Evolutionary conservation across 2,888 invertebrate species (phyloP).

Genomic region (Gymnosoma rotundatum): DNA sequence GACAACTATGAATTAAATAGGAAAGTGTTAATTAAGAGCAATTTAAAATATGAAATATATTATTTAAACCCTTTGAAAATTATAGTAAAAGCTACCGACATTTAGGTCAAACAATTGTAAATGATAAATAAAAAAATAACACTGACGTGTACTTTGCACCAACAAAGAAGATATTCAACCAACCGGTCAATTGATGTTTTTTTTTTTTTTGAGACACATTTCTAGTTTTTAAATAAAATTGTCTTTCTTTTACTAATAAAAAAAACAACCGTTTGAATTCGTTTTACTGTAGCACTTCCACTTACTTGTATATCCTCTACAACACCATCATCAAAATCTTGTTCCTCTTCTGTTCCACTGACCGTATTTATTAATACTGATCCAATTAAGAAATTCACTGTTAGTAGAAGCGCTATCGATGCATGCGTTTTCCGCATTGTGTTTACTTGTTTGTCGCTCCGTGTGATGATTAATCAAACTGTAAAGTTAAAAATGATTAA

Average conservation of each 20-base stretch:
- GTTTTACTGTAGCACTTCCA: constrained; percentile 1
- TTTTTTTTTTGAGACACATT: constrained; percentile 25
- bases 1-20: background rate
- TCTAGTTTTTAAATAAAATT: constrained; percentile 5
- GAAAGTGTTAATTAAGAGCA: constrained; percentile 48
- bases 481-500: background rate
- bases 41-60: background rate
- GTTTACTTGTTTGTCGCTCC: constrained; percentile 22
- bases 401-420: constrained; percentile 57
- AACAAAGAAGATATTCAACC: constrained; percentile 18
- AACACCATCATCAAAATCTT: constrained; percentile 75
- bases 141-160: constrained; percentile 78
- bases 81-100: background rate
- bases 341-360: constrained; percentile 66
- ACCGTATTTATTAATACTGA: constrained; percentile 57
- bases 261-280: constrained; percentile 2
- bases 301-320: constrained; percentile 79
- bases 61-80: background rate
- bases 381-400: constrained; percentile 55
- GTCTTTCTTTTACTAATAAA: constrained; percentile 19
- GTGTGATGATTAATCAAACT: constrained; percentile 17
- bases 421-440: constrained; percentile 63
- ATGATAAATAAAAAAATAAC: constrained; percentile 21
- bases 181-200: constrained; percentile 46
- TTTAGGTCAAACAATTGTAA: constrained; percentile 13